Evolutionary conservation across 64 coral and sea anemone genomes (phyloP).

Genomic region (Astreopora myriophthalma): DNA sequence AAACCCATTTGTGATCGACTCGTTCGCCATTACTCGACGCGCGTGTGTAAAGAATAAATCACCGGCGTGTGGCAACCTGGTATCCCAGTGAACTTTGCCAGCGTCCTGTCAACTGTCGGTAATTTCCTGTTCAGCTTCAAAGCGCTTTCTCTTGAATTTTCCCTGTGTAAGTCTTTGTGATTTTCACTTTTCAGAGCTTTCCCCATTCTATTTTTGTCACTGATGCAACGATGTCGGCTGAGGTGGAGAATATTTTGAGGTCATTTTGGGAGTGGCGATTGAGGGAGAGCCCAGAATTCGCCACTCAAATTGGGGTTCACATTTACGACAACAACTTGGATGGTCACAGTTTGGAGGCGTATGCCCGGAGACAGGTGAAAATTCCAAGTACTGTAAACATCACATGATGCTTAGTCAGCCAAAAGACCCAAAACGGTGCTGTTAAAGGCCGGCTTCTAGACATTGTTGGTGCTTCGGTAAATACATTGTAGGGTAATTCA

Average conservation of each 20-base stretch:
- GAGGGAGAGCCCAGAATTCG: constrained; percentile 82
- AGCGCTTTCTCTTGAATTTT: background rate
- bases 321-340: constrained; percentile 64
- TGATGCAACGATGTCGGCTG: constrained; percentile 56
- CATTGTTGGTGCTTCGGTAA: too few relatives aligned
- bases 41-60: background rate
- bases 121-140: background rate
- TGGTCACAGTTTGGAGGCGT: constrained; percentile 64
- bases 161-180: background rate
- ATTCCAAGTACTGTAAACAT: background rate
- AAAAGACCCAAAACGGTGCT: background rate
- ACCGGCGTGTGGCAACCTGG: background rate
- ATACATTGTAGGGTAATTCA: too few relatives aligned
- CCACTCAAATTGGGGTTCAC: constrained; percentile 77
- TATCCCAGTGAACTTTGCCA: constrained; percentile 19
- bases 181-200: background rate
- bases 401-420: background rate
- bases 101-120: background rate
- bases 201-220: background rate
- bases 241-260: constrained; percentile 76
- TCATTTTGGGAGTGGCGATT: constrained; percentile 94
- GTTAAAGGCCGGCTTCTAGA: too few relatives aligned
- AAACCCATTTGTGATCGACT: background rate
- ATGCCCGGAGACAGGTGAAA: constrained; percentile 64
- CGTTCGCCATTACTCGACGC: constrained; percentile 33